Evolutionary conservation across 2,888 invertebrate genomes (phyloP).

Genomic region (Drosophila anomelani): DNA sequence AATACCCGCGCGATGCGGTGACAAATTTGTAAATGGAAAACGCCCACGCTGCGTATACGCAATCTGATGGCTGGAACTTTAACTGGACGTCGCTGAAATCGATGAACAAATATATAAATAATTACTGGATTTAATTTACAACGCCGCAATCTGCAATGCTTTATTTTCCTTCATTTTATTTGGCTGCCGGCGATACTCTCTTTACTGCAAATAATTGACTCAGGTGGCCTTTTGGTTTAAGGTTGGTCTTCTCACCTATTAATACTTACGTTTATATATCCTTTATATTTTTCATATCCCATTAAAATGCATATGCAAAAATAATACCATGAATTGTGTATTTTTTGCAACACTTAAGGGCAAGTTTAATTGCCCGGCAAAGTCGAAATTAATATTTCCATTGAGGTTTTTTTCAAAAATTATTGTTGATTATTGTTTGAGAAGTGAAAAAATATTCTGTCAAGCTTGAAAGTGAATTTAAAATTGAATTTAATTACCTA

Average conservation of each 20-base stretch:
- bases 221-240: constrained; percentile 96
- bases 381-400: not conserved
- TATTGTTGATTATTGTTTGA: too few species aligned
- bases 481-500: not conserved
- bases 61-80: constrained; percentile 7
- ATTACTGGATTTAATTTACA: constrained; percentile 32
- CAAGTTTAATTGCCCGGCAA: constrained; percentile 9
- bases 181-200: constrained; percentile 23
- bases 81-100: constrained; percentile 40
- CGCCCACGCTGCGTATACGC: constrained; percentile 22
- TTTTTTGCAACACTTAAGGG: not conserved
- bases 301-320: constrained; percentile 2
- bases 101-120: constrained; percentile 21
- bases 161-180: not conserved
- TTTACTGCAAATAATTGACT: constrained; percentile 31
- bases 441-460: not conserved
- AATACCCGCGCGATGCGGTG: constrained; percentile 23
- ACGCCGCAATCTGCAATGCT: constrained; percentile 8
- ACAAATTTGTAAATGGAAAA: constrained; percentile 22
- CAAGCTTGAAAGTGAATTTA: not conserved
- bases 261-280: not conserved
- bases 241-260: constrained; percentile 88
- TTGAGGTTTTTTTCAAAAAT: not conserved
- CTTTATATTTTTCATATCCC: not conserved
- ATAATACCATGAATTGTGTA: constrained; percentile 1